Percentiles rank a stretch among this genome's conserved stretches.
phyloP scores from a whole-genome alignment of 2,888 invertebrate species.

The Fragum sueziense region DNA sequence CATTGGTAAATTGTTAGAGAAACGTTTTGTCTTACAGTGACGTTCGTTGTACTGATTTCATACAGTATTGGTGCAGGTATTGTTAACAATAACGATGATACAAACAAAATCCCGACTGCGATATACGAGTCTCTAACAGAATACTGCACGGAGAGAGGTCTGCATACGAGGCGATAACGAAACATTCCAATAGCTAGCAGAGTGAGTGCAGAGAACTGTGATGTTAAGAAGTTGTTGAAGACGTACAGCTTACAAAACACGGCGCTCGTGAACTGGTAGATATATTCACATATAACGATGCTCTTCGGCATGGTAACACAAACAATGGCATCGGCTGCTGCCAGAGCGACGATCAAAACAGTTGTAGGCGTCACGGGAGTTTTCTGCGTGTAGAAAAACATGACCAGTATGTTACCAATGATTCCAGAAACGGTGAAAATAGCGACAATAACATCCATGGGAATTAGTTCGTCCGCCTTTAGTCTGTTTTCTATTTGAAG shows the following conservation, averaged over 20 bases:
- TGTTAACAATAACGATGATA: not conserved
- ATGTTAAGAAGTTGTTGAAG: not conserved
- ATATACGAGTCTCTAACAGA: not conserved
- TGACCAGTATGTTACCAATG: too few species aligned
- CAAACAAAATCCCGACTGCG: not conserved
- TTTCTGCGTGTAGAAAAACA: too few species aligned
- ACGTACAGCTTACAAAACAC: not conserved
- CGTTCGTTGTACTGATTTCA: not conserved
- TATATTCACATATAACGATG: not conserved
- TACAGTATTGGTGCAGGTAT: not conserved
- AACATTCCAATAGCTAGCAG: not conserved
- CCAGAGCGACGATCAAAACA: too few species aligned
- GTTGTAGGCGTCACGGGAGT: too few species aligned
- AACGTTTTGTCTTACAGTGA: not conserved
- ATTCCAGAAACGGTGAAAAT: too few species aligned
- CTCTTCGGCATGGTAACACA: not conserved
- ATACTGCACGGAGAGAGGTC: not conserved
- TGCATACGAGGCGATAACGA: not conserved
- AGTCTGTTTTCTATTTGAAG: too few species aligned
- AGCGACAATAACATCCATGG: too few species aligned
- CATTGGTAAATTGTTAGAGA: not conserved
- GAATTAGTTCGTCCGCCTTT: too few species aligned
- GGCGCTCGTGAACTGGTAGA: not conserved
- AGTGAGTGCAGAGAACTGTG: not conserved
- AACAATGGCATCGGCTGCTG: not conserved